Evolutionary conservation across 2,888 invertebrate species (phyloP), one percentile per base, ranked within the genome.

Genomic region (Hydroisotoma schaefferi): DNA sequence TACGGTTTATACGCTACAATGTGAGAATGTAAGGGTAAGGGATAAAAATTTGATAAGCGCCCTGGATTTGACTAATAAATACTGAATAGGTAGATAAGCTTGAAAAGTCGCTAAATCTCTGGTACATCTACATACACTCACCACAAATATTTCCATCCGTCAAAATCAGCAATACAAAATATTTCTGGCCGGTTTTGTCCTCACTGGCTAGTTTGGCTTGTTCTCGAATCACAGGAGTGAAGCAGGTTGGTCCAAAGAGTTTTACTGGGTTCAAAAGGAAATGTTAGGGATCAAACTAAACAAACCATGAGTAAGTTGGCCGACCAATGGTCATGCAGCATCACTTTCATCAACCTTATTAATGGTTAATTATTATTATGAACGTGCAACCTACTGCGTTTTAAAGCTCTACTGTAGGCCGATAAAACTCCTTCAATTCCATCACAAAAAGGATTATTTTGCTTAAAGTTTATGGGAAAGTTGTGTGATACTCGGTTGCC

Each of bases 211-310:
- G 77, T 53, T 57, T 59, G 2, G 70, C 73, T 18, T 73, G 70
- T 73, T 79, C 78, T 61, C 78, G 76, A 55, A 81, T 77, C 55
- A 78, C 75, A 1, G 81, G 81, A 10, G 81, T 76, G 72, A 81
- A 81, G 71, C 81, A 80, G 12, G 81, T 81, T 6, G 81, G 81
- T 2, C 81, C 81, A 67, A 77, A 80, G 5, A 81, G 74, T 63
- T 78, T 78, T 1, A 81, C 77, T 38, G 74, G 73, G 57, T 73
- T n/a, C n/a, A n/a, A n/a, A 18, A 40, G 40, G 20, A 8, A 40
- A 40, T 40, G 63, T 15, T 20, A 8, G n/a, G n/a, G n/a, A n/a
- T n/a, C n/a, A n/a, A n/a, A n/a, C n/a, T n/a, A n/a, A n/a, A n/a
- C n/a, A n/a, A n/a, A n/a, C n/a, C n/a, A n/a, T n/a, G n/a, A n/a